These are phyloP conservation scores for Anguilla rostrata DNA, from an alignment of 2,113 vertebrate species.

Conservation along the genomic window DNA sequence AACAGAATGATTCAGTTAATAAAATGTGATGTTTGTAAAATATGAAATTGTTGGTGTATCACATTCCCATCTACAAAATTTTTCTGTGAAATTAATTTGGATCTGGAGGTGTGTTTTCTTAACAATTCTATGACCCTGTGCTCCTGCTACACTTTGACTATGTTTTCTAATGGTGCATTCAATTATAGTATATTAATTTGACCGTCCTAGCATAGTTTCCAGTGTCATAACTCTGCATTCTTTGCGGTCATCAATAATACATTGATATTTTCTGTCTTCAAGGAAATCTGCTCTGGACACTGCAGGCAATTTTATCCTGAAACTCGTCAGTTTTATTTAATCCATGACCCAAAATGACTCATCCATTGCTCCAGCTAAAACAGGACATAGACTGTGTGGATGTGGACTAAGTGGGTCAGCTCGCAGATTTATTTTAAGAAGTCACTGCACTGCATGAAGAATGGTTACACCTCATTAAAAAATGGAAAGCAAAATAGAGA, in stretches of 20 bases:
- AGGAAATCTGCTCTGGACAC: background rate
- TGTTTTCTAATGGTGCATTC: too few relatives aligned
- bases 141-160: too few relatives aligned
- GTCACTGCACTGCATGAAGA: background rate
- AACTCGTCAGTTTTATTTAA: background rate
- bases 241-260: background rate
- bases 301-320: background rate
- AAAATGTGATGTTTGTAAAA: background rate
- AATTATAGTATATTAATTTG: background rate
- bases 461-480: slow-evolving; percentile 7
- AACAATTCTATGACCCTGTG: too few relatives aligned
- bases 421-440: slow-evolving; percentile 21
- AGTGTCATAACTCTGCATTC: background rate
- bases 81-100: too few relatives aligned
- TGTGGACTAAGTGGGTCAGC: slow-evolving; percentile 17
- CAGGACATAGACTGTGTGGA: slow-evolving; percentile 8
- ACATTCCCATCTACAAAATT: too few relatives aligned
- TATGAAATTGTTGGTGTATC: too few relatives aligned
- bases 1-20: background rate
- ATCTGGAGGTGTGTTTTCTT: too few relatives aligned
- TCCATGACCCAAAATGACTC: slow-evolving; percentile 1
- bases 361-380: background rate
- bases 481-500: slow-evolving; percentile 9
- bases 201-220: background rate
- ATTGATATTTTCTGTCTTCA: background rate